Conservation (phyloP, 2,113 vertebrate genomes). For the Grammomys surdaster region DNA sequence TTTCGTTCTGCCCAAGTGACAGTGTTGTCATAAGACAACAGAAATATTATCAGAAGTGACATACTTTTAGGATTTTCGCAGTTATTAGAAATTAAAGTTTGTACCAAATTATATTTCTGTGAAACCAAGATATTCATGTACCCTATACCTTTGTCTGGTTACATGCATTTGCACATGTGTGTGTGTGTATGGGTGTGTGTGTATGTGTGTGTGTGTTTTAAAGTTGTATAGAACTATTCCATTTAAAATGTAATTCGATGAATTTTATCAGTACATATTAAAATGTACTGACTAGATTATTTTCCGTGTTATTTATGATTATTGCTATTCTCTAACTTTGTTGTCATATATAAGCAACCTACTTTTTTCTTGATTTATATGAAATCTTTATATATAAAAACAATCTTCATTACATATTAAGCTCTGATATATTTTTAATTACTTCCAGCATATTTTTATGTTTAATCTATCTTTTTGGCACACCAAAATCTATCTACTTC, state of each 20-base stretch:
- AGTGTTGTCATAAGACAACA: background rate
- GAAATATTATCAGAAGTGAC: background rate
- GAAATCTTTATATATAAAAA: constrained; percentile 6
- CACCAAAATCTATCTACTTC: background rate
- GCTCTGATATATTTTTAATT: constrained; percentile 6
- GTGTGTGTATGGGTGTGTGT: no score
- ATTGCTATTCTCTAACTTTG: background rate
- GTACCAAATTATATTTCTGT: background rate
- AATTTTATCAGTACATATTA: background rate
- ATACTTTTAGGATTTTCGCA: background rate
- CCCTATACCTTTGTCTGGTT: background rate
- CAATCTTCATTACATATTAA: background rate
- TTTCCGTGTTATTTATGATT: background rate
- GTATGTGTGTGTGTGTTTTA: background rate
- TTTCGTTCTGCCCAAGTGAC: background rate
- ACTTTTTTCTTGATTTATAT: background rate
- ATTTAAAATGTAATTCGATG: background rate
- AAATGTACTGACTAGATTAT: background rate
- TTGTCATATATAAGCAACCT: background rate
- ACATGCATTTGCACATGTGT: no score
- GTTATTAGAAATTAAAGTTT: constrained; percentile 10
- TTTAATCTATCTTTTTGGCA: background rate
- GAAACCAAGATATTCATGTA: background rate
- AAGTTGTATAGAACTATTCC: background rate
- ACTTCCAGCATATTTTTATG: background rate